phyloP scores from a whole-genome alignment of 1,140 invertebrate species.

The Polypedilum pembai region DNA sequence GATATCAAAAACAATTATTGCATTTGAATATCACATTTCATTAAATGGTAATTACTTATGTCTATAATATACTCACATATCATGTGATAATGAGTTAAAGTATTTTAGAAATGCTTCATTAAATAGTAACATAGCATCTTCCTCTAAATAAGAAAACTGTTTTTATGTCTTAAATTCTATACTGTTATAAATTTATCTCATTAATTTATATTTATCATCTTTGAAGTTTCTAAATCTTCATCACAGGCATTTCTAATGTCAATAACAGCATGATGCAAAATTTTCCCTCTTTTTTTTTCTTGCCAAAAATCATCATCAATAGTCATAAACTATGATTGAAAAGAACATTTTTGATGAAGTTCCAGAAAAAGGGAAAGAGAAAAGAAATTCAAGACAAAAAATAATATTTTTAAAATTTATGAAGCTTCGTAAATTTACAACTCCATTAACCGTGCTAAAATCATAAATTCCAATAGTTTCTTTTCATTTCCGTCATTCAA shows the following conservation, averaged over 20 bases:
- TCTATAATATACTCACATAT: no score
- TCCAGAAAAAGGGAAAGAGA: neutral
- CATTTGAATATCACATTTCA: no score
- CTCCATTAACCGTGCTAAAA: slow-evolving; percentile 27
- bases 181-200: neutral
- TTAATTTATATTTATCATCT: neutral
- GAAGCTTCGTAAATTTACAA: slow-evolving; percentile 22
- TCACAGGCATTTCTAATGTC: no score
- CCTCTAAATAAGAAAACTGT: no score
- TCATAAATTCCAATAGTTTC: slow-evolving; percentile 2
- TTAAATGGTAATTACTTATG: no score
- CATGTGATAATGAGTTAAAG: no score
- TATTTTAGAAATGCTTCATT: no score
- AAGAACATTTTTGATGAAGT: neutral
- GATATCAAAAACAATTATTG: no score
- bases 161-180: neutral
- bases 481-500: slow-evolving; percentile 21
- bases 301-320: neutral
- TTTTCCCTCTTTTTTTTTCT: no score
- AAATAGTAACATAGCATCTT: neutral
- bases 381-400: neutral
- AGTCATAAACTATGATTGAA: slow-evolving; percentile 25
- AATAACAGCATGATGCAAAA: no score
- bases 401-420: slow-evolving; percentile 1
- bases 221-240: no score